Percentiles rank a stretch among this genome's conserved stretches.
These are phyloP conservation scores for Cyclophora albipunctata DNA, from an alignment of 2,888 invertebrate genomes.

Conservation along the genomic window DNA sequence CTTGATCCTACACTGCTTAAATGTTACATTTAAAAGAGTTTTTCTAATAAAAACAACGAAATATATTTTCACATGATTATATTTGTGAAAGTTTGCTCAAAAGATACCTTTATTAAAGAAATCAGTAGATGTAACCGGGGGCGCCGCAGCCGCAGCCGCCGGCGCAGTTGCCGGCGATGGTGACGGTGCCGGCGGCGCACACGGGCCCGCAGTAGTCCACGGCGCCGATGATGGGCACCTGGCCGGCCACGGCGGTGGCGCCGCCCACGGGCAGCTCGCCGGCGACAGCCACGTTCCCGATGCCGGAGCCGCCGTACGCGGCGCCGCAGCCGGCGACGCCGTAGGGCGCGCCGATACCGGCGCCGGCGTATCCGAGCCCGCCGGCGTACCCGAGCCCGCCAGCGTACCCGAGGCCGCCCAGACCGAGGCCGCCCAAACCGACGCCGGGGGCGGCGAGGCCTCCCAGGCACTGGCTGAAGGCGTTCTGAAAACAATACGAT, in stretches of 20 bases:
- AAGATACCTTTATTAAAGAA: background rate
- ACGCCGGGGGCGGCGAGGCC: background rate
- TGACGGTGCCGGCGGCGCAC: conserved; percentile 26
- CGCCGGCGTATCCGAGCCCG: background rate
- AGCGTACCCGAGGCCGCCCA: background rate
- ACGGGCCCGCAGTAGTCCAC: conserved; percentile 31
- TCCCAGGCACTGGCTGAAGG: background rate
- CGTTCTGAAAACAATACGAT: background rate
- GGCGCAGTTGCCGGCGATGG: conserved; percentile 12
- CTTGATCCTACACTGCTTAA: no score
- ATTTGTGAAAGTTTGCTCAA: no score
- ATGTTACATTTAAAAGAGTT: no score
- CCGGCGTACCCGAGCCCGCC: background rate
- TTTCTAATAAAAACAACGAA: no score
- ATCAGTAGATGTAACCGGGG: conserved; percentile 22
- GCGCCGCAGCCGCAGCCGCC: conserved; percentile 12
- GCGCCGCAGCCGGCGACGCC: conserved; percentile 5
- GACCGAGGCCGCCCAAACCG: background rate
- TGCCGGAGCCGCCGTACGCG: conserved; percentile 24
- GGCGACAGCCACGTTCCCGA: conserved; percentile 30
- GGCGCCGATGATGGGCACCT: conserved; percentile 34
- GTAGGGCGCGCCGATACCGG: conserved; percentile 1
- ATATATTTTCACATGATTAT: no score
- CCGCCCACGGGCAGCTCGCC: conserved; percentile 34
- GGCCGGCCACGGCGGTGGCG: conserved; percentile 28